phyloP scores from a whole-genome alignment of 2,797 vertebrate genomes.

The Sitta carolinensis region DNA sequence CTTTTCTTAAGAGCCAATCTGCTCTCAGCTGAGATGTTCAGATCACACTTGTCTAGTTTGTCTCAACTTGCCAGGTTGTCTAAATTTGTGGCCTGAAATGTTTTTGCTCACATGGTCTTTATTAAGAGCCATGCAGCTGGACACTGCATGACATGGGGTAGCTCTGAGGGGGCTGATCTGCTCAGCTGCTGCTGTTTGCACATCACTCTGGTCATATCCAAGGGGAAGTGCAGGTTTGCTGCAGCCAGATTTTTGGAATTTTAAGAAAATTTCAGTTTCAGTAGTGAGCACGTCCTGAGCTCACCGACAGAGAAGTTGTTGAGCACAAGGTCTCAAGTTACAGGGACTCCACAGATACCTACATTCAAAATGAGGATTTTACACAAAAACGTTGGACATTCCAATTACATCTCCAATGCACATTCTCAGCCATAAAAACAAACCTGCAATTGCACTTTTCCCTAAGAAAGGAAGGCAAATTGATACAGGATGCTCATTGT shows the following conservation, averaged over 20 bases:
- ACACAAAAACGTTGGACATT: not conserved
- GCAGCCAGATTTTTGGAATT: not conserved
- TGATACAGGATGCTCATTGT: not conserved
- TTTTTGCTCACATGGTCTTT: not conserved
- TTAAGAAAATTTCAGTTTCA: not conserved
- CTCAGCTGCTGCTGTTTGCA: not conserved
- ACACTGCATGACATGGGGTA: not conserved
- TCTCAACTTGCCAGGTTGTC: not conserved
- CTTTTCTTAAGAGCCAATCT: conserved; percentile 5
- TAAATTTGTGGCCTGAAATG: not conserved
- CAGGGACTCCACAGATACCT: not conserved
- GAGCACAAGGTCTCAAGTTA: not conserved
- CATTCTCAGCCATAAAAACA: not conserved
- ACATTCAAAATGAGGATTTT: not conserved
- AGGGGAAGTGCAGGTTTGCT: not conserved
- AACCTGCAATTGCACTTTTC: not conserved
- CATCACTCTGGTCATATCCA: not conserved
- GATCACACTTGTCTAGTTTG: not conserved
- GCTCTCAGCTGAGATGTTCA: not conserved
- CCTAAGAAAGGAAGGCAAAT: not conserved
- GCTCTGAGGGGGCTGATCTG: not conserved
- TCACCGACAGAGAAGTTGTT: not conserved
- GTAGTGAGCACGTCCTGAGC: not conserved
- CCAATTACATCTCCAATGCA: not conserved
- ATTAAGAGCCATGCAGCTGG: not conserved